Conservation (phyloP, 2,888 invertebrate genomes). For the Cataglyphis cursor region DNA sequence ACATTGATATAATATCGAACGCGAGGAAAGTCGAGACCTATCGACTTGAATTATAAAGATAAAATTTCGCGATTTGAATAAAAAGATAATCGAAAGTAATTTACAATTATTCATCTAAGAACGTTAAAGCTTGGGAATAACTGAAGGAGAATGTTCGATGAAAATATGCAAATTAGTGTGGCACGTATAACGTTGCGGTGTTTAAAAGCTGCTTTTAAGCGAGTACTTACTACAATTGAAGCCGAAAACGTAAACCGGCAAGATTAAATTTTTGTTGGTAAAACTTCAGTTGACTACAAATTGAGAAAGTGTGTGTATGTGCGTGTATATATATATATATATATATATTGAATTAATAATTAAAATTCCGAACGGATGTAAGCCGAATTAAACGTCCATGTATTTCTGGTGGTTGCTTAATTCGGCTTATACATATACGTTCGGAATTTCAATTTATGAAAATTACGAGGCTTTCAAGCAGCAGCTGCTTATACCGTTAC, state of each 20-base stretch:
- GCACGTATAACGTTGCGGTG: neutral
- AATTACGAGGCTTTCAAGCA: conserved; percentile 5
- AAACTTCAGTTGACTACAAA: too few relatives aligned
- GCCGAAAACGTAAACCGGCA: neutral
- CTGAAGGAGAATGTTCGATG: conserved; percentile 1
- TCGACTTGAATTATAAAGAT: neutral
- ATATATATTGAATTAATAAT: too few relatives aligned
- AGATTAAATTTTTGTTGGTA: conserved; percentile 8
- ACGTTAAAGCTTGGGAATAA: conserved; percentile 3
- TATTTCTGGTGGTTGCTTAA: neutral
- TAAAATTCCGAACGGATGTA: too few relatives aligned
- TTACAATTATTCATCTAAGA: neutral
- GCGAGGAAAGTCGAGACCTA: neutral
- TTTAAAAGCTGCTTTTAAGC: neutral
- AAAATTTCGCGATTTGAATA: neutral
- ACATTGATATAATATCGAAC: neutral
- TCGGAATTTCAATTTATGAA: conserved; percentile 41
- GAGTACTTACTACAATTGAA: conserved; percentile 23
- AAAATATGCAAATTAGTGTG: conserved; percentile 28
- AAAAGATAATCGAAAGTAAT: neutral
- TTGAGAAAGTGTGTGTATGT: neutral
- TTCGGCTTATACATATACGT: neutral
- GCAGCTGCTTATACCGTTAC: neutral
- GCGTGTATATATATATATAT: too few relatives aligned
- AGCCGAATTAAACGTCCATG: neutral